A percentile compares a stretch with the other conserved stretches of the same genome.
Conservation (phyloP, 2,113 vertebrate genomes). For the Sturnus vulgaris region DNA sequence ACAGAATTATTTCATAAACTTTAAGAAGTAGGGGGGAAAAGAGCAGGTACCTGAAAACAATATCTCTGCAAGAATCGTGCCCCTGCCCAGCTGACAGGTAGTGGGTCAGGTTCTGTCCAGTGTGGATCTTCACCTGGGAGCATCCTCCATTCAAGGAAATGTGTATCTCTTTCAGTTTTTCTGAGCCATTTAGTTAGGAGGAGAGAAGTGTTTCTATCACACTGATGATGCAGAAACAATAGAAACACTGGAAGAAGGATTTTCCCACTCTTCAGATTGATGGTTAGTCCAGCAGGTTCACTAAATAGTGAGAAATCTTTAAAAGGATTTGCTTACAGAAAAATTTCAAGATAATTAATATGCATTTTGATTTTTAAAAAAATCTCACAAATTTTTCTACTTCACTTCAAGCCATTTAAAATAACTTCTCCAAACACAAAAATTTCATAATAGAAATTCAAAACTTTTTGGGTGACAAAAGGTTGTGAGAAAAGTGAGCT, state of each 20-base stretch:
- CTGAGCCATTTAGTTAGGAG: neutral
- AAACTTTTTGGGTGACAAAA: fast-evolving
- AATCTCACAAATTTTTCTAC: neutral
- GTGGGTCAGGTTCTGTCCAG: neutral
- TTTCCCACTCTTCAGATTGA: neutral
- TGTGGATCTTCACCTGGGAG: fast-evolving
- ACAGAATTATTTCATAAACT: neutral
- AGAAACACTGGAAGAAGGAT: neutral
- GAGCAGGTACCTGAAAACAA: neutral
- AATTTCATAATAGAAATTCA: neutral
- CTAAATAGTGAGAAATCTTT: neutral
- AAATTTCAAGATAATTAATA: neutral
- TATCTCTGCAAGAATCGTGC: neutral
- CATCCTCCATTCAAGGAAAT: neutral
- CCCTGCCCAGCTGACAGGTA: neutral
- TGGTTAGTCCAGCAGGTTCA: neutral
- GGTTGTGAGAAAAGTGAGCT: neutral
- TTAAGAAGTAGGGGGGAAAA: neutral
- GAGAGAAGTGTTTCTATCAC: neutral
- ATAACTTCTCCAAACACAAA: neutral
- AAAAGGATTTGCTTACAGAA: neutral
- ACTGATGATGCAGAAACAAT: neutral
- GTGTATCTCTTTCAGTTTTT: neutral
- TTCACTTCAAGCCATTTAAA: neutral
- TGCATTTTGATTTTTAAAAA: neutral